A percentile compares a stretch with the other conserved stretches of the same genome.
Conservation (phyloP, 2,888 invertebrate genomes). For the Thera britannica region DNA sequence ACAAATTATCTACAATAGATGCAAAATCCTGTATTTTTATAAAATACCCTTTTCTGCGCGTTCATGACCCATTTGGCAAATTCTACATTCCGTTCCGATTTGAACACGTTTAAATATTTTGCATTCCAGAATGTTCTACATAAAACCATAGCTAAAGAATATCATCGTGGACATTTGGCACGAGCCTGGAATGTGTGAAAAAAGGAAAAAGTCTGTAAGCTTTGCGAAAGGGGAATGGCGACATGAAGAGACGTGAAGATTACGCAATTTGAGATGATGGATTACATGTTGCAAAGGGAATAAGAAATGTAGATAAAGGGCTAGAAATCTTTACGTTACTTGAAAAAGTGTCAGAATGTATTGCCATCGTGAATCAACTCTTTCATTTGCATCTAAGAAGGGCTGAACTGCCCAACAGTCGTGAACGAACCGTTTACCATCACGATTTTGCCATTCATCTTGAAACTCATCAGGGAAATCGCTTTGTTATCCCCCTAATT, state of each 20-base stretch:
- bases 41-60: background rate
- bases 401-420: conserved; percentile 1
- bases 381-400: conserved; percentile 1
- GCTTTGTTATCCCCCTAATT: conserved; percentile 43
- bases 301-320: conserved; percentile 5
- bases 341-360: background rate
- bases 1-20: no score
- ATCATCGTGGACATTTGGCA: conserved; percentile 66
- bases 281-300: conserved; percentile 38
- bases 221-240: conserved; percentile 34
- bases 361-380: conserved; percentile 4
- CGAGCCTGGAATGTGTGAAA: conserved; percentile 73
- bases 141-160: conserved; percentile 57
- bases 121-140: conserved; percentile 43
- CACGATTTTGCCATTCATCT: conserved; percentile 38
- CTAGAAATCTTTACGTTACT: conserved; percentile 1
- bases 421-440: conserved; percentile 24
- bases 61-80: conserved; percentile 26
- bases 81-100: conserved; percentile 30
- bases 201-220: conserved; percentile 45
- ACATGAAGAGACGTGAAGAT: conserved; percentile 42
- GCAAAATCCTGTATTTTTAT: no score
- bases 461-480: conserved; percentile 42
- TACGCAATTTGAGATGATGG: conserved; percentile 52
- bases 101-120: conserved; percentile 36